phyloP scores from a whole-genome alignment of 2,888 invertebrate genomes.

The Lymantria dispar region DNA sequence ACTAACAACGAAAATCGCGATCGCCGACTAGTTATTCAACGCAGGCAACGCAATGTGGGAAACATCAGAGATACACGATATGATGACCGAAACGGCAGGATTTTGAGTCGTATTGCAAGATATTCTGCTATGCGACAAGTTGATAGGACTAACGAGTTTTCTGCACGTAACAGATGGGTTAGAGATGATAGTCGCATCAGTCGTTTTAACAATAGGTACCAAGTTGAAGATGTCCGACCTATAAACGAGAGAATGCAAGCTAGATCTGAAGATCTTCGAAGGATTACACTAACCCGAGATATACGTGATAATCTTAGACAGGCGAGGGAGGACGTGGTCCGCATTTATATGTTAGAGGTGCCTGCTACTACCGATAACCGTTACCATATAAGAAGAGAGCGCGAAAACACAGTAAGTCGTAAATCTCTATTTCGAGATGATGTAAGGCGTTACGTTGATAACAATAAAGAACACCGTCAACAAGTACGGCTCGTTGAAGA shows the following conservation, averaged over 20 bases:
- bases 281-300: constrained; percentile 6
- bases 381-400: constrained; percentile 5
- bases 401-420: constrained; percentile 6
- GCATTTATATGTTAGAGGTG: background rate
- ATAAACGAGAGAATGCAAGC: constrained; percentile 6
- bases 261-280: constrained; percentile 5
- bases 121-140: constrained; percentile 9
- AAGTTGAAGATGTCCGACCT: constrained; percentile 2
- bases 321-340: constrained; percentile 3
- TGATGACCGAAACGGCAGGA: constrained; percentile 6
- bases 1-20: constrained; percentile 8
- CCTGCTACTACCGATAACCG: constrained; percentile 5
- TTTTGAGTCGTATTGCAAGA: background rate
- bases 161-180: constrained; percentile 3
- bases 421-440: constrained; percentile 8
- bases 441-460: constrained; percentile 4
- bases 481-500: constrained; percentile 6
- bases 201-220: constrained; percentile 6
- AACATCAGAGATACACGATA: constrained; percentile 4
- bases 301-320: constrained; percentile 6
- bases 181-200: constrained; percentile 5
- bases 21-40: constrained; percentile 4
- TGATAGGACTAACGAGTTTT: constrained; percentile 7
- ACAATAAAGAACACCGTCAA: constrained; percentile 8
- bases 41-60: constrained; percentile 4